Base-by-base conservation (phyloP, 2,888 invertebrate genomes). In the Buathra laborator region DNA sequence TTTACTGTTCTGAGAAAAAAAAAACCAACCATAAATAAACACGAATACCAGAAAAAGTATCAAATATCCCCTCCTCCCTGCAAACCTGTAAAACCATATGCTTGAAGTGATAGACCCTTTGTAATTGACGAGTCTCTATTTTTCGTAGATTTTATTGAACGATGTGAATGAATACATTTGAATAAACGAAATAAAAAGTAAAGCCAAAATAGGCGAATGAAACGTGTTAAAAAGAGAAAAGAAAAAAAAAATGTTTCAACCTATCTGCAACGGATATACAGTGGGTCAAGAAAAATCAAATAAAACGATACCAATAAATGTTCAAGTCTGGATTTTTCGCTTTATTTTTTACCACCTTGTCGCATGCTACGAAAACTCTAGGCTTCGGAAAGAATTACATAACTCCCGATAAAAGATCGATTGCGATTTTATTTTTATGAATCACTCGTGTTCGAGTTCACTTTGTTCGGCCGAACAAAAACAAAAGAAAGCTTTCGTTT, bases 261-360 rank as follows among this genome's bases (percentile, higher is more conserved):
- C 81, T 70, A 76, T 32, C 74, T 78, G 84, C 78, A 68, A 81
- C 37, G 56, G 72, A 81, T 74, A 78, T 64, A 64, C 78, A 44
- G 70, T 81, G 72, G 68, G 59, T 80, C 74, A 88, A 70, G 88
- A 87, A 83, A 90, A 93, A 93, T 92, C 92, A 92, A 93, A 93
- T 93, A 93, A 93, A 93, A 91, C 86, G 91, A 92, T 93, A 92
- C 88, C 88, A 74, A 90, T 92, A 89, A 89, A 92, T 91, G 90
- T 92, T 91, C 89, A 90, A 88, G 19, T 19, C 16, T 43, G 71
- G 62, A 16, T 29, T 59, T 32, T 66, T 70, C 19, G 19, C 37
- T 70, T 43, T 48, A 12, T 66, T 62, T 32, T 72, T 24, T 3
- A 29, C n/a, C 62, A 62, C 6, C 62, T 32, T 7, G 14, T 3